Conservation (phyloP, 2,888 invertebrate species). For the Limulus polyphemus region DNA sequence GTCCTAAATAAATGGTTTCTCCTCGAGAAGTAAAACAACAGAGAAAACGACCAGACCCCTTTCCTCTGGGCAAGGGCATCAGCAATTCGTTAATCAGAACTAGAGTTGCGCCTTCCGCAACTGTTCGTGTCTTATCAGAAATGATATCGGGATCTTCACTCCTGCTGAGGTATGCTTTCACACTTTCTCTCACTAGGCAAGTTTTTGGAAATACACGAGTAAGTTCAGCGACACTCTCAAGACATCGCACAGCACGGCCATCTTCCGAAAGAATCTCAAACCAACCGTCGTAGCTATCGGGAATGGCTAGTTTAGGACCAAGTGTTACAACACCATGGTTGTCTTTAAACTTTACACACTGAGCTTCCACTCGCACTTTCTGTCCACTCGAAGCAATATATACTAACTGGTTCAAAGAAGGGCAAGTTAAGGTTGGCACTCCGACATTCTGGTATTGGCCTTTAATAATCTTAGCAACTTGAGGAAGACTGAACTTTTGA, state of each 20-base stretch:
- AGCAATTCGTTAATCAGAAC: slow-evolving; percentile 49
- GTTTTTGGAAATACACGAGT: slow-evolving; percentile 42
- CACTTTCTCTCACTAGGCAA: slow-evolving; percentile 64
- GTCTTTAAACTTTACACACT: slow-evolving; percentile 68
- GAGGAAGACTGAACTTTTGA: slow-evolving; percentile 47
- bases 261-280: slow-evolving; percentile 91
- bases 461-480: slow-evolving; percentile 79
- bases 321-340: slow-evolving; percentile 39
- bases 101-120: slow-evolving; percentile 68
- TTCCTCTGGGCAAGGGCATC: not conserved
- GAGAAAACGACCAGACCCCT: slow-evolving; percentile 45
- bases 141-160: slow-evolving; percentile 29
- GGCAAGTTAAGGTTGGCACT: slow-evolving; percentile 72
- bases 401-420: slow-evolving; percentile 72
- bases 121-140: slow-evolving; percentile 45
- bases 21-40: slow-evolving; percentile 76
- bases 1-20: slow-evolving; percentile 63
- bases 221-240: slow-evolving; percentile 74
- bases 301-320: slow-evolving; percentile 72
- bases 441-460: slow-evolving; percentile 87
- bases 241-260: slow-evolving; percentile 75
- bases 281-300: slow-evolving; percentile 72
- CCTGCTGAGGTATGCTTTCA: slow-evolving; percentile 47
- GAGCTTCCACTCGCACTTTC: slow-evolving; percentile 60
- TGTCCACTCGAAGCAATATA: slow-evolving; percentile 72